Conservation (phyloP, 2,113 vertebrate species). For the Otis tarda region DNA sequence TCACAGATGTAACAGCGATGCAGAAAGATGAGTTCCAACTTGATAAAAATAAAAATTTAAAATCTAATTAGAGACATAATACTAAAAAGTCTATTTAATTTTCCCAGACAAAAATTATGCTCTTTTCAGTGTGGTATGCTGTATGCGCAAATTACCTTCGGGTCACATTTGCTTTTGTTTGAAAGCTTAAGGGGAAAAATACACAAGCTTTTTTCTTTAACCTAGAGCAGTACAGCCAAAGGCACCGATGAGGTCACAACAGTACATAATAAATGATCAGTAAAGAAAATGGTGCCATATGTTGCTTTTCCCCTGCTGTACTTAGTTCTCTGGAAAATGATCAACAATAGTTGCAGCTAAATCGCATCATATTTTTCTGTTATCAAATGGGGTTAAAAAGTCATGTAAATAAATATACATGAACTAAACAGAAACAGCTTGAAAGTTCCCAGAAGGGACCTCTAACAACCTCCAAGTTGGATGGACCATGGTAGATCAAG, state of each 20-base stretch:
- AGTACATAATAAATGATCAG: constrained; percentile 13
- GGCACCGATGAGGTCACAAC: constrained; percentile 55
- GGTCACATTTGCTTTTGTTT: constrained; percentile 49
- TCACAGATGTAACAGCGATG: not conserved
- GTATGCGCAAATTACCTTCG: not conserved
- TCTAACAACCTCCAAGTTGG: constrained; percentile 72
- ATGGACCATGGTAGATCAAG: constrained; percentile 71
- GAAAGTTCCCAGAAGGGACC: constrained; percentile 70
- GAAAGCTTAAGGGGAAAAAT: constrained; percentile 39
- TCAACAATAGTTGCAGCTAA: constrained; percentile 56
- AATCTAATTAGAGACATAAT: constrained; percentile 10
- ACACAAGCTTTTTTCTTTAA: constrained; percentile 35
- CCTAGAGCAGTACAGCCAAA: constrained; percentile 13
- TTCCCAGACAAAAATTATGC: not conserved
- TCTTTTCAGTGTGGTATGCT: not conserved
- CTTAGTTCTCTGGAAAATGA: constrained; percentile 56
- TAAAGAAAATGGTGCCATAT: constrained; percentile 43
- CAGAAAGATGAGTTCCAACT: not conserved
- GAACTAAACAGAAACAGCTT: constrained; percentile 75
- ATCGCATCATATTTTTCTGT: constrained; percentile 41
- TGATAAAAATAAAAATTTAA: not conserved
- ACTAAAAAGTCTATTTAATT: not conserved
- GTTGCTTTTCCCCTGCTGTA: constrained; percentile 42
- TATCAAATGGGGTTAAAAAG: constrained; percentile 71
- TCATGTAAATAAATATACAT: constrained; percentile 80